phyloP scores from a whole-genome alignment of 2,888 invertebrate genomes.

The Steinernema carpocapsae region DNA sequence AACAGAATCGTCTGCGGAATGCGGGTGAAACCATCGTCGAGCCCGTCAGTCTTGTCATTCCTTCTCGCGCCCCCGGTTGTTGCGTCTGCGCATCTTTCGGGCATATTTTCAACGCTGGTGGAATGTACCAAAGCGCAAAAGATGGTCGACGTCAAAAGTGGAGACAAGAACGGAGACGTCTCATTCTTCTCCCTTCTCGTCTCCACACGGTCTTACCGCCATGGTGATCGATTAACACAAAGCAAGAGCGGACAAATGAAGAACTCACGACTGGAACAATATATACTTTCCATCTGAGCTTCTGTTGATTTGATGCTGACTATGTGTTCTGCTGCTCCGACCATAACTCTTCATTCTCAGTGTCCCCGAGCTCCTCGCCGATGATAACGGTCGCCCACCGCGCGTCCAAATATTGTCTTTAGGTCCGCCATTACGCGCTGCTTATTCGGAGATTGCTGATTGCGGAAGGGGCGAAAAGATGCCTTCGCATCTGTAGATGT shows the following conservation, averaged over 20 bases:
- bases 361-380: too few species aligned
- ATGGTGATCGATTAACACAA: constrained; percentile 32
- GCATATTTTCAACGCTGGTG: constrained; percentile 5
- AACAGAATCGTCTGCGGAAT: constrained; percentile 22
- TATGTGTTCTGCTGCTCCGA: neutral
- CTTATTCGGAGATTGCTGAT: too few species aligned
- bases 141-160: constrained; percentile 18
- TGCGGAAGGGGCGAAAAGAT: too few species aligned
- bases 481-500: too few species aligned
- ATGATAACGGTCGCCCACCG: too few species aligned
- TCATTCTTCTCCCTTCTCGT: constrained; percentile 26
- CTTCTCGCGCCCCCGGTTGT: neutral
- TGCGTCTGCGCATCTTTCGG: constrained; percentile 15
- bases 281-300: constrained; percentile 18
- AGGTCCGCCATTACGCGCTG: too few species aligned
- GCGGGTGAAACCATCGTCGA: neutral
- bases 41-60: neutral
- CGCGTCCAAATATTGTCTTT: too few species aligned
- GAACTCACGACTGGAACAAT: constrained; percentile 31
- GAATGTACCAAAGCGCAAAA: constrained; percentile 29
- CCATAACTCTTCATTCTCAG: neutral
- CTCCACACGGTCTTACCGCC: constrained; percentile 22
- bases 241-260: constrained; percentile 29
- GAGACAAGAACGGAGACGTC: constrained; percentile 26
- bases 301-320: neutral